These are phyloP conservation scores for Pseudococcus jackbeardsleyi DNA, from an alignment of 2,888 invertebrate genomes.

Conservation along the genomic window DNA sequence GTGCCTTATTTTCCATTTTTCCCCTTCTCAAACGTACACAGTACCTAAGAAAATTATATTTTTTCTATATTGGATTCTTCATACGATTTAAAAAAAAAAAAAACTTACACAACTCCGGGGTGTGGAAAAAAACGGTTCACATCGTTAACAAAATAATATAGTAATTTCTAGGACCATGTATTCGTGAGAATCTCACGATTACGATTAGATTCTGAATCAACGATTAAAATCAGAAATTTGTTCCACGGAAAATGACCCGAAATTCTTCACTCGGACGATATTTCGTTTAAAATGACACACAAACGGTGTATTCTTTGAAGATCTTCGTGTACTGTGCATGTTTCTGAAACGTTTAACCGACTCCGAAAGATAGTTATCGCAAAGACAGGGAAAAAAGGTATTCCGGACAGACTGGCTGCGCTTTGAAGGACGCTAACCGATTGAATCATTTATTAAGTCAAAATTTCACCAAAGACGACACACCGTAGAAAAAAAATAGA, in stretches of 20 bases:
- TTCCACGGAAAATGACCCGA: not conserved
- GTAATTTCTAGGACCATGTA: not conserved
- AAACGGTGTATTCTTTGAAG: not conserved
- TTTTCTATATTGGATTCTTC: too few relatives aligned
- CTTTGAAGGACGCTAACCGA: not conserved
- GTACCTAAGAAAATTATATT: too few relatives aligned
- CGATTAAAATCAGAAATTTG: not conserved
- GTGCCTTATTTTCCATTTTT: not conserved
- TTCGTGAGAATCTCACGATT: not conserved
- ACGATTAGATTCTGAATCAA: not conserved
- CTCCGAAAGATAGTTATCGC: not conserved
- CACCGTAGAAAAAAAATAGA: not conserved
- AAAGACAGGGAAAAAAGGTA: not conserved
- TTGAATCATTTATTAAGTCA: conserved; percentile 21
- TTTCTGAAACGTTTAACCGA: not conserved
- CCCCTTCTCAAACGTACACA: not conserved
- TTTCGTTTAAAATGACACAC: not conserved
- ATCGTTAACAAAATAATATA: too few relatives aligned
- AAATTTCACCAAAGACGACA: conserved; percentile 19
- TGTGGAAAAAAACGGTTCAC: not conserved
- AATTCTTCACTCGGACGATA: not conserved
- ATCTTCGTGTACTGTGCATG: not conserved
- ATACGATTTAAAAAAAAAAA: not conserved
- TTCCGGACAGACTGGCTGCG: not conserved
- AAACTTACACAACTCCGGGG: not conserved